Conservation (phyloP, 2,888 invertebrate genomes). For the Trisateles emortualis region DNA sequence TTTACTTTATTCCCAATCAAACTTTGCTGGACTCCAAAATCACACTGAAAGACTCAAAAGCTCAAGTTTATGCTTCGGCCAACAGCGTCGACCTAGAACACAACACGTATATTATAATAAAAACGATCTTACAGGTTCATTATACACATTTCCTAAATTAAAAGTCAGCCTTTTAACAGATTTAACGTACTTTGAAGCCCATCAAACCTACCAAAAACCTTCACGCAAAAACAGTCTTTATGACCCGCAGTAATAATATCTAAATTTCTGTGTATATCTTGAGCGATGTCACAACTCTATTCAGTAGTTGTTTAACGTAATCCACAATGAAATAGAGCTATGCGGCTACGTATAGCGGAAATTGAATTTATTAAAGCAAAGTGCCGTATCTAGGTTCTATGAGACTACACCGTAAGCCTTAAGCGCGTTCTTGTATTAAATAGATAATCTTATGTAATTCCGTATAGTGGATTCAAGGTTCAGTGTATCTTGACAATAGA, state of each 20-base stretch:
- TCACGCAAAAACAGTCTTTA: conserved; percentile 17
- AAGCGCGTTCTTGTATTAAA: conserved; percentile 33
- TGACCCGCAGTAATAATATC: neutral
- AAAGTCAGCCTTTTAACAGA: no score
- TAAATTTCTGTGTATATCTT: conserved; percentile 18
- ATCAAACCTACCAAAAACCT: conserved; percentile 19
- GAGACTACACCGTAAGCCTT: conserved; percentile 26
- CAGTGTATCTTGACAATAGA: conserved; percentile 9
- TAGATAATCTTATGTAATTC: conserved; percentile 23
- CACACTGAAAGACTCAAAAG: no score
- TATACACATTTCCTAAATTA: conserved; percentile 46
- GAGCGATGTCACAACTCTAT: conserved; percentile 34
- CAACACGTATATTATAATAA: conserved; percentile 31
- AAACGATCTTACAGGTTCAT: conserved; percentile 43
- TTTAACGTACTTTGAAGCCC: conserved; percentile 32
- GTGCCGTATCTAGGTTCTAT: conserved; percentile 32
- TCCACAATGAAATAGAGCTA: conserved; percentile 55
- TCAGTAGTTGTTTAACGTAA: conserved; percentile 51
- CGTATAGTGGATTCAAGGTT: conserved; percentile 6
- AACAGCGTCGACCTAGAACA: no score
- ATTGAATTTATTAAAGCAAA: conserved; percentile 60
- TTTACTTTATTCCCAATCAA: no score
- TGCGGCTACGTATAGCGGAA: conserved; percentile 51
- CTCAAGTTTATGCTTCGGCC: no score
- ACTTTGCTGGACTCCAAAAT: no score